Conservation (phyloP, 2,797 vertebrate species). For the Parotocinclus haroldoi region DNA sequence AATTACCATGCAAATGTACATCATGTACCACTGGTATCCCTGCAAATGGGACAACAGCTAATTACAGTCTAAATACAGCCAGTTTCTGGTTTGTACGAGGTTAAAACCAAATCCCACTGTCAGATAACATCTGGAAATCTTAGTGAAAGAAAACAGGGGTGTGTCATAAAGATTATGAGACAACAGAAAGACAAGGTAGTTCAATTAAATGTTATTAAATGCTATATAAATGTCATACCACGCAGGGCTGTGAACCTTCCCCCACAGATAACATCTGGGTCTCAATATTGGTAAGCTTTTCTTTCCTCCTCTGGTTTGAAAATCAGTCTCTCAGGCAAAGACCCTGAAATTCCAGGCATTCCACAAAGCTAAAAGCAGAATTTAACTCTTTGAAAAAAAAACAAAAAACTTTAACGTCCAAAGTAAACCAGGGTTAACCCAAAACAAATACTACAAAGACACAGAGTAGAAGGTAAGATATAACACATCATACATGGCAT, state of each 20-base stretch:
- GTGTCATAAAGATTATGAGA: constrained; percentile 9
- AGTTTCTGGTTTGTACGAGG: not conserved
- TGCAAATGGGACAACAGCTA: constrained; percentile 11
- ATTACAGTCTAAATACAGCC: constrained; percentile 4
- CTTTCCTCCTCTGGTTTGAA: not conserved
- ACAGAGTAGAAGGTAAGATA: not conserved
- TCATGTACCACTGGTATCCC: constrained; percentile 3
- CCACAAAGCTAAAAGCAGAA: constrained; percentile 18
- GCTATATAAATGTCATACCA: constrained; percentile 16
- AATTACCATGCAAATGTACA: not conserved
- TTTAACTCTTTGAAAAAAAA: constrained; percentile 3
- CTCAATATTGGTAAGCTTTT: not conserved
- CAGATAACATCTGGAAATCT: constrained; percentile 12
- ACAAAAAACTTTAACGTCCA: constrained; percentile 10
- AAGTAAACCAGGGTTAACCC: constrained; percentile 2
- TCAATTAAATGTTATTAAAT: constrained; percentile 25
- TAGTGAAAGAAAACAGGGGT: constrained; percentile 9
- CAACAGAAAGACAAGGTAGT: constrained; percentile 7
- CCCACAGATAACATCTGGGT: constrained; percentile 19
- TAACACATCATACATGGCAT: not conserved
- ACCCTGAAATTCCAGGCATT: constrained; percentile 42
- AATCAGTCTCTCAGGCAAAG: constrained; percentile 15
- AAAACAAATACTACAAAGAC: constrained; percentile 15
- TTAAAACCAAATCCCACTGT: not conserved
- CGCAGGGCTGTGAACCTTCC: not conserved